Percentiles rank a stretch among this genome's conserved stretches.
Evolutionary conservation across 2,888 invertebrate genomes (phyloP).

Genomic region (Ectemnius cavifrons): DNA sequence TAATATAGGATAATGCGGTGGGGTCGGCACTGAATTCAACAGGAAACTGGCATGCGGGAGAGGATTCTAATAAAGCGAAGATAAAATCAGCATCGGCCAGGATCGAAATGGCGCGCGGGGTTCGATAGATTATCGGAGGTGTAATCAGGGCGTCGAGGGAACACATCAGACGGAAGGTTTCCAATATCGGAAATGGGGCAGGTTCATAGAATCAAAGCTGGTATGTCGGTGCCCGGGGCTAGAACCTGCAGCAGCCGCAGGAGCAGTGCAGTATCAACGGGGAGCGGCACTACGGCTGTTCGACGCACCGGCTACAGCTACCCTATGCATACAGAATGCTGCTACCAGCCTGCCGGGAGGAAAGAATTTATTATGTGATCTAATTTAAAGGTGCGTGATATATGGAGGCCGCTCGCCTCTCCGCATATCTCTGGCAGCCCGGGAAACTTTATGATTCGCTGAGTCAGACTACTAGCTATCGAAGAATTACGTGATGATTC

Average conservation of each 20-base stretch:
- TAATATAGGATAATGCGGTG: conserved; percentile 21
- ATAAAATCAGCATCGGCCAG: neutral
- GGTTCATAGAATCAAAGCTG: conserved; percentile 62
- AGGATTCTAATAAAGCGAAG: neutral
- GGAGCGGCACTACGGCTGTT: too few relatives aligned
- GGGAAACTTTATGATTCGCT: conserved; percentile 47
- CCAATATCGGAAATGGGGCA: conserved; percentile 67
- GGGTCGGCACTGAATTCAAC: conserved; percentile 21
- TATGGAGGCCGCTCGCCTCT: conserved; percentile 50
- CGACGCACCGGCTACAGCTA: conserved; percentile 56
- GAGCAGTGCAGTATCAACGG: conserved; percentile 59
- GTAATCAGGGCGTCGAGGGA: conserved; percentile 55
- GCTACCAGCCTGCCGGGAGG: conserved; percentile 70
- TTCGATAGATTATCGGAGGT: conserved; percentile 34
- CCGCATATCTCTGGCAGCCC: conserved; percentile 41
- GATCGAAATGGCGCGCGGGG: conserved; percentile 14
- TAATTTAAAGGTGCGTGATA: conserved; percentile 70
- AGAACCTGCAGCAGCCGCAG: conserved; percentile 58
- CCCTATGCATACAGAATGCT: conserved; percentile 77
- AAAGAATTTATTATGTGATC: conserved; percentile 74
- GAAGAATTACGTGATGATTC: conserved; percentile 6
- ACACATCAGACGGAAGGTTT: conserved; percentile 56
- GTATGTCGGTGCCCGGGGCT: conserved; percentile 67
- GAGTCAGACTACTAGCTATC: conserved; percentile 36
- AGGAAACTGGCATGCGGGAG: too few relatives aligned